A percentile compares a stretch with the other conserved stretches of the same genome.
These are phyloP conservation scores for Xiphorhynchus elegans DNA, from an alignment of 2,113 vertebrate genomes.

Conservation along the genomic window DNA sequence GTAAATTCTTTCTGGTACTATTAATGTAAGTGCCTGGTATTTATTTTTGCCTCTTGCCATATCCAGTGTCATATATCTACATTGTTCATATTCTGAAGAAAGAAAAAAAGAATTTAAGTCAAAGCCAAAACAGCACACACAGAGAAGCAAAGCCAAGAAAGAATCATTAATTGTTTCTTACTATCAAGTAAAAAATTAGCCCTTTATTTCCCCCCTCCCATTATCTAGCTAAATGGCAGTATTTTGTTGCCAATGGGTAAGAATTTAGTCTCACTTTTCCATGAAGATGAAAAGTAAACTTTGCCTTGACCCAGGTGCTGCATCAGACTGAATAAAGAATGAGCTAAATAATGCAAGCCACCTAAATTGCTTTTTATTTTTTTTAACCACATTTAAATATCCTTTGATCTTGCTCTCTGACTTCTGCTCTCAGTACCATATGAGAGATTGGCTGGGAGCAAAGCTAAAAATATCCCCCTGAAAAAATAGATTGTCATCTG, in stretches of 20 bases:
- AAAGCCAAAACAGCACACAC: neutral
- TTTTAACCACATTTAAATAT: conserved; percentile 18
- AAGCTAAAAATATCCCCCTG: neutral
- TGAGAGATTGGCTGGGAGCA: neutral
- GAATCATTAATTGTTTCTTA: neutral
- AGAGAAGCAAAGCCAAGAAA: neutral
- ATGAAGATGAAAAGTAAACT: conserved; percentile 7
- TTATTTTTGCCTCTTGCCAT: conserved; percentile 30
- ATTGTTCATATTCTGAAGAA: neutral
- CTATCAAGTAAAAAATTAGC: neutral
- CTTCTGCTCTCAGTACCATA: neutral
- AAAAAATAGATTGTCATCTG: neutral
- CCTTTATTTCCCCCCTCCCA: neutral
- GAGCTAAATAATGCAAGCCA: conserved; percentile 37
- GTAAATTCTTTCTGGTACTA: conserved; percentile 49
- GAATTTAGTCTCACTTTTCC: neutral
- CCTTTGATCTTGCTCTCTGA: conserved; percentile 24
- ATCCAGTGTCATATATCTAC: neutral
- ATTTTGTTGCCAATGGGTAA: neutral
- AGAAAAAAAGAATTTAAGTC: neutral
- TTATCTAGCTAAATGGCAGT: neutral
- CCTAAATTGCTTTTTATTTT: neutral
- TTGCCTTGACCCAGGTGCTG: neutral
- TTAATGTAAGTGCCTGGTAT: conserved; percentile 25
- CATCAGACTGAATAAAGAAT: neutral